Conservation (phyloP, 2,797 vertebrate species). For the Thripadectes ignobilis region DNA sequence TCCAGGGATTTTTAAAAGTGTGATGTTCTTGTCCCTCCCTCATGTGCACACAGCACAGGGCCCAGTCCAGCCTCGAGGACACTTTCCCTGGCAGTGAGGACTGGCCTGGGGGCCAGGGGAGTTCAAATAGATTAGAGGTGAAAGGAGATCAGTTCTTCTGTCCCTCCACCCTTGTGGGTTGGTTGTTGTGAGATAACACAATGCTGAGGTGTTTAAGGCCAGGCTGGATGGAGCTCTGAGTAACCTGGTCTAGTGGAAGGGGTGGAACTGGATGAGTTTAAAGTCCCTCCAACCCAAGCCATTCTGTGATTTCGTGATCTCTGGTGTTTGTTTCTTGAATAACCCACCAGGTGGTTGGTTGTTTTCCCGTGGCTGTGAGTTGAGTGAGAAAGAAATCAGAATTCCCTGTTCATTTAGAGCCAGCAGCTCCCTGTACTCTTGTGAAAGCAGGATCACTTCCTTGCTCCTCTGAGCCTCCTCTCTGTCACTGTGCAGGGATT, state of each 20-base stretch:
- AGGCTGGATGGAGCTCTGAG: not conserved
- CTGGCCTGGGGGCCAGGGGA: not conserved
- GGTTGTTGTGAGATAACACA: no score
- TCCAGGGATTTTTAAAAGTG: not conserved
- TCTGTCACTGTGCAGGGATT: conserved; percentile 81
- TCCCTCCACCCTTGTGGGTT: not conserved
- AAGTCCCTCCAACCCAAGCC: not conserved
- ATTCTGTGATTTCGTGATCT: not conserved
- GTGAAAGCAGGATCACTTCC: not conserved
- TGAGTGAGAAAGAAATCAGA: not conserved
- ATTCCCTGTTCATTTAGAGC: not conserved
- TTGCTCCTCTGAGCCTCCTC: not conserved
- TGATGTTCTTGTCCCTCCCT: not conserved
- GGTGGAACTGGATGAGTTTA: not conserved
- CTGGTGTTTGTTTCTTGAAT: not conserved
- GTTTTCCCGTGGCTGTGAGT: not conserved
- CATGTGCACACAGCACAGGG: accelerated
- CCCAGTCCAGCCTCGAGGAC: not conserved
- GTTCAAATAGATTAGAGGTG: not conserved
- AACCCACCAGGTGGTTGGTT: not conserved
- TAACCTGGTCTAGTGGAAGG: not conserved
- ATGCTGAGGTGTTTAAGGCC: not conserved
- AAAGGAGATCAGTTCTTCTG: not conserved
- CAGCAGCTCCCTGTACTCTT: accelerated
- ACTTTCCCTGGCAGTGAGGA: not conserved